Percentiles rank a stretch among this genome's conserved stretches.
Conservation (phyloP, 2,113 vertebrate species). For the Brachyhypopomus gauderio region DNA sequence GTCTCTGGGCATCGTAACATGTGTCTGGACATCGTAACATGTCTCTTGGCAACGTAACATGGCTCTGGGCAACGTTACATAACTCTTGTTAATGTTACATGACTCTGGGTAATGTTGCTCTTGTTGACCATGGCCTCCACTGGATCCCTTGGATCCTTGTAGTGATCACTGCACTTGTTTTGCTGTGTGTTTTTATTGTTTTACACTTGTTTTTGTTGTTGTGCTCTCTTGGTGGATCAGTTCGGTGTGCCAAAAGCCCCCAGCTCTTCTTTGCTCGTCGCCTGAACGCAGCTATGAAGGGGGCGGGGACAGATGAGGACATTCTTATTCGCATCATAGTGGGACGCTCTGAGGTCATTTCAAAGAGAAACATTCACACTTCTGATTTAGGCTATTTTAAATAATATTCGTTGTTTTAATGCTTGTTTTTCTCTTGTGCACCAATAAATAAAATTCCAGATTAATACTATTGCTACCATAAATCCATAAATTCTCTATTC, state of each 20-base stretch:
- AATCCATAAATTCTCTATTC: neutral
- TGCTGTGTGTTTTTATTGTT: neutral
- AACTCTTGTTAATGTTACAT: no score
- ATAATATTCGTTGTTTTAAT: neutral
- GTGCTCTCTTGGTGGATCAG: conserved; percentile 53
- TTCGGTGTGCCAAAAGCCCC: conserved; percentile 85
- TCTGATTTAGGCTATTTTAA: neutral
- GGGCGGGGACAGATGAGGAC: conserved; percentile 85
- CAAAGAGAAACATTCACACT: no score
- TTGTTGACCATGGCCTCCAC: no score
- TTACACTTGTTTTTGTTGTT: conserved; percentile 1
- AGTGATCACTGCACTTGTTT: neutral
- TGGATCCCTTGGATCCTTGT: no score
- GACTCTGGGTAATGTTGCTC: no score
- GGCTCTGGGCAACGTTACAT: no score
- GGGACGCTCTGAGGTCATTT: conserved; percentile 83
- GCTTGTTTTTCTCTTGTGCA: no score
- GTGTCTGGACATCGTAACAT: no score
- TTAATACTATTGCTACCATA: neutral
- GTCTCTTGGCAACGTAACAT: no score
- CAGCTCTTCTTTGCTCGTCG: conserved; percentile 88
- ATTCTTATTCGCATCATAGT: conserved; percentile 87
- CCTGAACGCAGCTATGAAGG: conserved; percentile 88
- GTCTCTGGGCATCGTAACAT: no score
- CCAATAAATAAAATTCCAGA: no score